phyloP scores from a whole-genome alignment of 2,797 vertebrate species.

The Artibeus jamaicensis region DNA sequence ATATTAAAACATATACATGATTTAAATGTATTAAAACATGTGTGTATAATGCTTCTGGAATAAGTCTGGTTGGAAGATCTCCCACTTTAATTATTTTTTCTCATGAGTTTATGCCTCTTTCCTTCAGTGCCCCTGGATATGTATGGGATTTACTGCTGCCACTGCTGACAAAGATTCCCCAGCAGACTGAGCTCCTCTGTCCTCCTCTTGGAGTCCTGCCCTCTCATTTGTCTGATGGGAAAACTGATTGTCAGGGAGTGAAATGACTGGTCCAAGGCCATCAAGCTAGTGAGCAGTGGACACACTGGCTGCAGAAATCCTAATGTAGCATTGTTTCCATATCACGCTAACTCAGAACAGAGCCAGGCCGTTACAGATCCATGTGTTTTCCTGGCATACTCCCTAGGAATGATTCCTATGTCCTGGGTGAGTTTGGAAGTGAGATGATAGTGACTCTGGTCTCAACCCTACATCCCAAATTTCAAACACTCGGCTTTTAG shows the following conservation, averaged over 20 bases:
- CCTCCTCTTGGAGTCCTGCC: neutral
- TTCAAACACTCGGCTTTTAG: neutral
- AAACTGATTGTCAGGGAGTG: neutral
- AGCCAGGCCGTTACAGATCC: neutral
- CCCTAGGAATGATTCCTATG: neutral
- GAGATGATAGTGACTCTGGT: neutral
- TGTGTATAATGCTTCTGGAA: neutral
- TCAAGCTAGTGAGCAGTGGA: neutral
- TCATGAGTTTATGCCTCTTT: neutral
- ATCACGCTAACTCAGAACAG: neutral
- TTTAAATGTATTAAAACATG: neutral
- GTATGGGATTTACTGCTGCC: neutral
- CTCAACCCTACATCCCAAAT: neutral
- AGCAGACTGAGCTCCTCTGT: neutral
- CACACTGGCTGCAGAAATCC: neutral
- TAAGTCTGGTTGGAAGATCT: neutral
- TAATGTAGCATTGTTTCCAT: neutral
- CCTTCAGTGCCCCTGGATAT: neutral
- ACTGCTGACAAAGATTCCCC: neutral
- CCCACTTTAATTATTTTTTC: neutral
- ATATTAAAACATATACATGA: neutral
- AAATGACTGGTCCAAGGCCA: neutral
- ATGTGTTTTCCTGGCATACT: neutral
- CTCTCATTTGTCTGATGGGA: neutral
- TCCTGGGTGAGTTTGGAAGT: neutral